Base-by-base conservation (phyloP, 2,888 invertebrate genomes). In the Papilio demoleus region DNA sequence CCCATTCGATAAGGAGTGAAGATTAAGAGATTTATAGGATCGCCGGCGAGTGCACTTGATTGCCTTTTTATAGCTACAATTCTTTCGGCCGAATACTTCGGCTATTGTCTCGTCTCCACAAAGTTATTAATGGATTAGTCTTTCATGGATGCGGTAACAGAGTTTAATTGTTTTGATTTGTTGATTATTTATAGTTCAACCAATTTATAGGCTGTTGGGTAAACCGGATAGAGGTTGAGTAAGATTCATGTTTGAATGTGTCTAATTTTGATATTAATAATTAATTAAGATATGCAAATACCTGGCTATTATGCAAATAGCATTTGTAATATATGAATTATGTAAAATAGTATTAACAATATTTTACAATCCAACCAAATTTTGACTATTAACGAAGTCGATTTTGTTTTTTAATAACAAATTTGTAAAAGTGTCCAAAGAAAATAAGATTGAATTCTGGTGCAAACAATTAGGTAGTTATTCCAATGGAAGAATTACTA, bases 11-110 rank as follows among this genome's bases (percentile, higher is more conserved):
- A 86, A 87, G 86, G 81, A 81, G 79, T 77, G 77, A 76, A 84
- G 86, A 85, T 88, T 85, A 82, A 78, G 76, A 85, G 83, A 87
- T 89, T 88, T 88, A 88, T 87, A 83, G 79, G 75, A 66, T 65
- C 65, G 59, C 45, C 64, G 47, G 65, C 68, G 59, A 71, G 66
- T 73, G 67, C 62, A 70, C 70, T 82, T 88, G 85, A 88, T 88
- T 87, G 86, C 81, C 76, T 74, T 87, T 89, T 88, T 88, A 88
- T 82, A 81, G 77, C 80, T 72, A 70, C 68, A 50, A 59, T 69
- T 50, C 36, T 65, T 59, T 67, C 56, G 47, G 47, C 11, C 53
- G 61, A 71, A 70, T 70, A 70, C 67, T 71, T 71, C 62, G 60
- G 73, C 77, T 76, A 80, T 84, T 83, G 80, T 84, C 79, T 63